Evolutionary conservation across 53 echinoderm and acorn worm genomes (phyloP), one percentile per base, ranked within the genome.

Genomic region (Temnopleurus reevesii): DNA sequence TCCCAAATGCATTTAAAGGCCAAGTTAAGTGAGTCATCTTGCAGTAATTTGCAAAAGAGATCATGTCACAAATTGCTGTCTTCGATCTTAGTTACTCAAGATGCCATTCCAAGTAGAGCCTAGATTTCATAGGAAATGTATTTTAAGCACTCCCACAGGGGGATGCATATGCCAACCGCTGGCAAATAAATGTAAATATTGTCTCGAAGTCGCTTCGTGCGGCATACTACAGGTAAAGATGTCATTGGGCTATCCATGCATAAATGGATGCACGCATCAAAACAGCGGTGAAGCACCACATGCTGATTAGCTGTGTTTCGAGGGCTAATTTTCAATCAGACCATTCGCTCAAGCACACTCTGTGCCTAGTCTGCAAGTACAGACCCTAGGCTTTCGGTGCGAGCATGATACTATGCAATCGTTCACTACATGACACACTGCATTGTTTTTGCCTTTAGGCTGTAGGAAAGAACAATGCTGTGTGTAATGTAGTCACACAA

Each of bases 311-410:
- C n/a, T 21, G 71, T 23, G 41, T 71, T 71, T 71, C 19, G 21
- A 71, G 71, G 71, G 79, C 79, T 79, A 79, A 79, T 79, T 45
- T 79, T 49, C 79, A 79, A 79, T 79, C 79, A 79, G 79, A 79
- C 49, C 46, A 49, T 49, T 79, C 79, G 28, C 49, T 79, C 79
- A 49, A 79, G 28, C 79, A 79, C 79, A 71, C 71, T 1, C 71
- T 71, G 17, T 64, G 17, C 3, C 43, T 71, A 71, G 71, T 71
- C 71, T 71, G 71, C 41, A 36, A 71, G 6, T 41, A 71, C 71
- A 71, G 41, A 71, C 71, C 71, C 71, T 71, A 71, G 71, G 36
- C 71, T 71, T 36, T 71, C 71, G 41, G 6, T 41, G 41, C 71
- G 41, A 71, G 41, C 71, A n/a, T n/a, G n/a, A n/a, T n/a, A n/a